Conservation (phyloP, 2,113 vertebrate genomes). For the Psammodynastes pulverulentus region DNA sequence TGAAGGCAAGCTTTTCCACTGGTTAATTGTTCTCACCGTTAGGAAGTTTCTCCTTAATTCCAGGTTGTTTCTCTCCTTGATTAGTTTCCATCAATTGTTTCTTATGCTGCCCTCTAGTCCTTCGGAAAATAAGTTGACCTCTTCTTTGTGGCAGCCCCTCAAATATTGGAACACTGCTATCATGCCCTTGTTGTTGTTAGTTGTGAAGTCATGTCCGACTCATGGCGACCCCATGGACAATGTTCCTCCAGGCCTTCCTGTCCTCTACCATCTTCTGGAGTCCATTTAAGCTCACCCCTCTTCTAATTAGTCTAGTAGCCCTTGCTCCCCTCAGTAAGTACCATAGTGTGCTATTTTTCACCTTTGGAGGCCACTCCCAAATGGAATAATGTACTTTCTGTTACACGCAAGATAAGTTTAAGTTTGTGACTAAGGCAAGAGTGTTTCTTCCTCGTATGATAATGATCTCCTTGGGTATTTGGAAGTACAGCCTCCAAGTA, state of each 20-base stretch:
- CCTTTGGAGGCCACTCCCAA: neutral
- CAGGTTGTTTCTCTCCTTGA: neutral
- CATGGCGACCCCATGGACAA: no score
- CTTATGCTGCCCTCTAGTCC: neutral
- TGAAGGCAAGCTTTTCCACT: neutral
- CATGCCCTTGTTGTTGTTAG: no score
- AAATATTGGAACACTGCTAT: neutral
- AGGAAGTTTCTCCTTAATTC: neutral
- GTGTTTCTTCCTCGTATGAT: neutral
- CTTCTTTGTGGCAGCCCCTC: neutral
- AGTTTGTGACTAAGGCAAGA: neutral
- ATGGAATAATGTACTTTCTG: neutral
- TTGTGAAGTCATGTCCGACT: no score
- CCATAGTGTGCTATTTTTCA: neutral
- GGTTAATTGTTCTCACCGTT: neutral
- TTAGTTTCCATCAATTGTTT: neutral
- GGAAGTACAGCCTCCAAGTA: neutral
- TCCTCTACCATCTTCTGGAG: no score
- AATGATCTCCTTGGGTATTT: neutral
- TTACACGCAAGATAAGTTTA: neutral
- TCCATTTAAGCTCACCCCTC: no score
- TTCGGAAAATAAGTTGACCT: neutral
- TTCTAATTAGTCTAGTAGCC: neutral
- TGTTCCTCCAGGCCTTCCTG: no score
- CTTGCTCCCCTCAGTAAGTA: neutral